Percentiles rank a stretch among this genome's conserved stretches.
These are phyloP conservation scores for Nomada hirtipes DNA, from an alignment of 2,888 invertebrate genomes.

Conservation along the genomic window DNA sequence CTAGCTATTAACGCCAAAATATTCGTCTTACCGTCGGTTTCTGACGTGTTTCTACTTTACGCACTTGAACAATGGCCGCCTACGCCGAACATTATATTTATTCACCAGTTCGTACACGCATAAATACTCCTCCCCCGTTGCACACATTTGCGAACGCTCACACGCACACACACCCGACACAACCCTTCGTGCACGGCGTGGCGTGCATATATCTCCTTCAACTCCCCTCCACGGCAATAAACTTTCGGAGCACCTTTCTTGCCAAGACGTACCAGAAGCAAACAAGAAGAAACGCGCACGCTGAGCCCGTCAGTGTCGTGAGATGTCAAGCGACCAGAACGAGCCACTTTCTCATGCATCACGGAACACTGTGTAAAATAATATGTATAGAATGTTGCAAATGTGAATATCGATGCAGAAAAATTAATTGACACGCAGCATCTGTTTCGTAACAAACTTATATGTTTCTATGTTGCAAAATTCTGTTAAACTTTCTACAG, in stretches of 20 bases:
- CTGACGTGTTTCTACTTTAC: slow-evolving; percentile 72
- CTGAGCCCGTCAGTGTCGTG: slow-evolving; percentile 25
- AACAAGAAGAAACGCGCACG: slow-evolving; percentile 44
- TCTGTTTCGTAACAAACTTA: too few relatives aligned
- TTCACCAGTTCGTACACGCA: slow-evolving; percentile 63
- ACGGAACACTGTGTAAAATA: not conserved
- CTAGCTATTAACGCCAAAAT: slow-evolving; percentile 73
- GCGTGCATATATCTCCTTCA: slow-evolving; percentile 72
- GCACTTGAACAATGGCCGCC: slow-evolving; percentile 78
- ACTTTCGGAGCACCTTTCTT: slow-evolving; percentile 71
- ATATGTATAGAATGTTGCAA: not conserved
- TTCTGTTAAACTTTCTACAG: too few relatives aligned
- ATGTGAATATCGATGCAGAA: not conserved
- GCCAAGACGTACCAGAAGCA: slow-evolving; percentile 56
- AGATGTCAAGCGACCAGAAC: not conserved
- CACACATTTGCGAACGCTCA: slow-evolving; percentile 30
- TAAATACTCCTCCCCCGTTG: slow-evolving; percentile 40
- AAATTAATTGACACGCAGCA: too few relatives aligned
- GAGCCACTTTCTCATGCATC: not conserved
- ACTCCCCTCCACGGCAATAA: slow-evolving; percentile 72
- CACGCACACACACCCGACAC: slow-evolving; percentile 21
- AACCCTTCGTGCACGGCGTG: slow-evolving; percentile 58
- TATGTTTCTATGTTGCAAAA: too few relatives aligned
- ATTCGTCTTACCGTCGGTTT: slow-evolving; percentile 77
- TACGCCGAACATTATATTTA: slow-evolving; percentile 76